Evolutionary conservation across 2,113 vertebrate genomes (phyloP).

Genomic region (Aphyosemion australe): DNA sequence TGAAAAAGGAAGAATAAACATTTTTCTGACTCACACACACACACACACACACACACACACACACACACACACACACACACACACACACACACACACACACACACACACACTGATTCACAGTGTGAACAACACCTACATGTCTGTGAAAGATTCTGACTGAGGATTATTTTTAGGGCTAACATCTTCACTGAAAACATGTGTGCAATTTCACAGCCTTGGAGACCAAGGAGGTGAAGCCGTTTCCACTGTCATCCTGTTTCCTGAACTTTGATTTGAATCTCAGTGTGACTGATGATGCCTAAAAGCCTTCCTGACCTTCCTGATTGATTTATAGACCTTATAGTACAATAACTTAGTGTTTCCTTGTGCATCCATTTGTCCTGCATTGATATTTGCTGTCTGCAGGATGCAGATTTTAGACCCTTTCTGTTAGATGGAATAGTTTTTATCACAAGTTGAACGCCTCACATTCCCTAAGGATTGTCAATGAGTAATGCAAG

Average conservation of each 20-base stretch:
- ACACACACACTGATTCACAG: constrained; percentile 53
- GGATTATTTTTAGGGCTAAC: constrained; percentile 41
- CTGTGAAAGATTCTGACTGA: constrained; percentile 38
- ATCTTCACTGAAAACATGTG: constrained; percentile 56
- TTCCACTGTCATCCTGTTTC: constrained; percentile 25
- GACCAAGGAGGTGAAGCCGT: constrained; percentile 20
- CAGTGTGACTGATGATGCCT: constrained; percentile 74
- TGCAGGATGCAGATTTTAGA: constrained; percentile 50
- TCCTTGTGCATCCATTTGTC: constrained; percentile 64
- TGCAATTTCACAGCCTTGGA: constrained; percentile 55
- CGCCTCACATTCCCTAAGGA: constrained; percentile 32
- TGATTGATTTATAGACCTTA: constrained; percentile 79
- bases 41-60: constrained; percentile 55
- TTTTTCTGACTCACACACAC: constrained; percentile 10
- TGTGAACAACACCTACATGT: constrained; percentile 26
- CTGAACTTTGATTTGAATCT: constrained; percentile 49
- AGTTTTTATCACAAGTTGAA: constrained; percentile 52
- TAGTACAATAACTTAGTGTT: constrained; percentile 69
- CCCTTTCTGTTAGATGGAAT: constrained; percentile 42
- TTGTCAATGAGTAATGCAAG: constrained; percentile 6
- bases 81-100: constrained; percentile 50
- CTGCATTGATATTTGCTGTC: constrained; percentile 73
- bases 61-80: constrained; percentile 49
- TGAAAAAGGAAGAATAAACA: constrained; percentile 42
- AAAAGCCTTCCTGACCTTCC: constrained; percentile 68